Base-by-base conservation (phyloP, 2,113 vertebrate genomes). In the Triplophysa tibetana region DNA sequence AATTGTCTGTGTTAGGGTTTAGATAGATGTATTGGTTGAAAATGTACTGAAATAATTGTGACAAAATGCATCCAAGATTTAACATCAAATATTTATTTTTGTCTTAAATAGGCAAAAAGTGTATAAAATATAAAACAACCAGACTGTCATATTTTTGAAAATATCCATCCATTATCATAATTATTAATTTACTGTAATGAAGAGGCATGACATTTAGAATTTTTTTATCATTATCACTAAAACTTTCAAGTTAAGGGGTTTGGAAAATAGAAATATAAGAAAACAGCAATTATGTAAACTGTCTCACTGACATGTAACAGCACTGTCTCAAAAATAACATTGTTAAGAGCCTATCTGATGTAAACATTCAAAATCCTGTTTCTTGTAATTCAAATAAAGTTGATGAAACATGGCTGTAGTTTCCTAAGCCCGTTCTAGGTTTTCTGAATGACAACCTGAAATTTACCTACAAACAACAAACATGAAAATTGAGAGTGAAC, bases 371-470 rank as follows among this genome's bases (percentile, higher is more conserved):
- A n/a, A 54, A 77, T 73, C 11, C 45, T 45, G n/a, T 13, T 75
- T 19, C 54, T 13, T 23, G 60, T 21, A 66, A 24, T 61, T 85
- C 81, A 52, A 66, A 84, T 83, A 52, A 73, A 58, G 80, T 58
- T 65, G 24, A 58, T 17, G 41, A 76, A 19, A 29, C 1, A 69
- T 72, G 4, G 68, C 1, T 52, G 14, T 43, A 2, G 0, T 7
- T 8, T n/a, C 12, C 45, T 24, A 19, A 9, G 56, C 29, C 54
- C 24, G 3, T 62, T 65, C 85, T 80, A 90, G 14, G 70, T 58
- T 77, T 93, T 94, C 88, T 92, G 94, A 72, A 95, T 87, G 78
- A 94, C 90, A 68, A 95, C 93, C 87, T 95, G 94, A 87, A 95
- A 95, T 82, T 93, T 96, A 89, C 94, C 95, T 95, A 87, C 19